Base-by-base conservation (phyloP, 2,113 vertebrate species). In the Nothocercus nigrocapillus region DNA sequence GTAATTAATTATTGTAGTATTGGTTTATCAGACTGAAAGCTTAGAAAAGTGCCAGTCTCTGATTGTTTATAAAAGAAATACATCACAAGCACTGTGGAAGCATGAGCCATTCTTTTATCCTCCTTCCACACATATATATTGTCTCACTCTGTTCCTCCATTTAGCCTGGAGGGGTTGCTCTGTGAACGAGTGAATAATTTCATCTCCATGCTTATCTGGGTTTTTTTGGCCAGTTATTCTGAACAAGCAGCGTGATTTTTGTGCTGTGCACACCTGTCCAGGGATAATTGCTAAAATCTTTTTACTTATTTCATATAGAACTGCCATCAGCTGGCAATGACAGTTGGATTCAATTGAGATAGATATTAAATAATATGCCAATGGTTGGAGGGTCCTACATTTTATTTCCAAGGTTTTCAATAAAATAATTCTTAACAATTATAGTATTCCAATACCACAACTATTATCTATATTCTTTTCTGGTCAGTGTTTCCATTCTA, bases 211-310 rank as follows among this genome's bases (percentile, higher is more conserved):
- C 13, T 73, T 86, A 5, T 70, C 90, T 78, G 20, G 9, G 64
- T 85, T 64, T 95, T 95, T 91, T 93, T 17, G 25, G 15, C 18
- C 63, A 38, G 32, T 67, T 67, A 14, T 7, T 88, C 59, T 18
- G 67, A 47, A 56, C 2, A 7, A 8, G 28, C 82, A 25, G 40
- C 59, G 34, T 79, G 45, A 42, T 72, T 89, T 89, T 94, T 69
- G 30, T 90, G 64, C 59, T 84, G 11, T 36, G 34, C 17, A 21
- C n/a, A 81, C 28, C 11, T 53, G 21, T 38, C 22, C 89, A 28
- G 28, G 34, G 36, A 67, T 84, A 73, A 67, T 40, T 81, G 44
- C 24, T 93, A 81, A 44, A 73, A 85, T 88, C 20, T 49, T 18
- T 14, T 81, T 88, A 36, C 6, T 72, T 47, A 40, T 79, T 94